phyloP scores from a whole-genome alignment of 2,797 vertebrate genomes.

The Rhabdophis nuchalis region DNA sequence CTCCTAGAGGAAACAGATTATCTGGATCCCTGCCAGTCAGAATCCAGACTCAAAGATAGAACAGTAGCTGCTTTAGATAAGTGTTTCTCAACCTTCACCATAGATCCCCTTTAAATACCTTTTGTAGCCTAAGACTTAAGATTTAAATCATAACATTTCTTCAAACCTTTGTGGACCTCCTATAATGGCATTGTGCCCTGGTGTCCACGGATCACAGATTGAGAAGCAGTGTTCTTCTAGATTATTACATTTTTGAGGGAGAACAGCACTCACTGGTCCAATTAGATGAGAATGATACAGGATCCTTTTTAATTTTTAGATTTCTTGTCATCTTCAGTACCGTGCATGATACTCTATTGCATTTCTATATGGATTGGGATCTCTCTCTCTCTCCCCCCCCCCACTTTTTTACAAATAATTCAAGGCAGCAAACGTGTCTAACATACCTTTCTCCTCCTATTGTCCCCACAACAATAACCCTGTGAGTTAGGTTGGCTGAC shows the following conservation, averaged over 20 bases:
- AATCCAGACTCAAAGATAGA: not conserved
- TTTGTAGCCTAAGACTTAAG: not conserved
- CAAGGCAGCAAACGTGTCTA: too few relatives aligned
- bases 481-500: too few relatives aligned
- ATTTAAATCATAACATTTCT: not conserved
- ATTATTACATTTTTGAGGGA: not conserved
- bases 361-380: not conserved
- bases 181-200: too few relatives aligned
- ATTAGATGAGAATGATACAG: not conserved
- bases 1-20: not conserved
- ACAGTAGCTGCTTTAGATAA: not conserved
- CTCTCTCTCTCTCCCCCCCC: too few relatives aligned
- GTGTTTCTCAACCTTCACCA: not conserved
- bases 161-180: not conserved
- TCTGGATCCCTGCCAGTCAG: not conserved
- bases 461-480: too few relatives aligned
- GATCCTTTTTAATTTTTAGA: not conserved
- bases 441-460: too few relatives aligned
- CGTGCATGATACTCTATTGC: not conserved
- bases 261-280: not conserved
- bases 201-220: too few relatives aligned
- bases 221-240: not conserved
- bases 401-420: too few relatives aligned
- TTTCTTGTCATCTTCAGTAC: not conserved
- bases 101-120: not conserved